Evolutionary conservation across 2,797 vertebrate species (phyloP), one percentile per base, ranked within the genome.

Genomic region (Sebastolobus alascanus): DNA sequence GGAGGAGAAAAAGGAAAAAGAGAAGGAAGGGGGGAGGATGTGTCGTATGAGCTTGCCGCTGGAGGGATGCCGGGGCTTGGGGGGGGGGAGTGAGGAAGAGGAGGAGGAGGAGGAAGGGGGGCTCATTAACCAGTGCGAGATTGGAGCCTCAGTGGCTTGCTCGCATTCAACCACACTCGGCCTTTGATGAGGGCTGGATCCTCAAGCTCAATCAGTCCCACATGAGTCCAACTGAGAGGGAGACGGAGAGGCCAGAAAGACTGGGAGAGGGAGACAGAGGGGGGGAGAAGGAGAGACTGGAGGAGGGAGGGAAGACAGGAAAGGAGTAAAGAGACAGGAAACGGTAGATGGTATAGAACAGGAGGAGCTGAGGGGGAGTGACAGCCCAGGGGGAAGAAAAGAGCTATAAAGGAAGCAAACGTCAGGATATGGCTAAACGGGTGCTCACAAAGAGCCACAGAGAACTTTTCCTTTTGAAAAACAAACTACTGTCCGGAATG

Each of bases 171-270:
- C 95, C 95, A 93, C 96, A 95, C 84, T 88, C 84, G 77, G 88
- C 87, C 95, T 96, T 96, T 96, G 95, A 96, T 96, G 96, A 95
- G 95, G 95, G 87, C 89, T 95, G 90, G 90, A 95, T 95, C 94
- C 95, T 92, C 94, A 77, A 92, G 92, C 94, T 95, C 95, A 96
- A 96, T 96, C 95, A 96, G 93, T 94, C 93, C 95, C 96, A 96
- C 96, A 96, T 95, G 95, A 96, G 88, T 93, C 93, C 92, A 83
- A 92, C 89, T 90, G 90, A 87, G 91, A 90, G 83, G 66, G 86
- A 87, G 87, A 90, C 83, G 65, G 71, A 87, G 88, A 91, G 87
- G 86, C 87, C 89, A 87, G 79, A 75, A 50, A 85, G 88, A 87
- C 84, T 79, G 63, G 61, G 65, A 72, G 81, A 87, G 65, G 64